Base-by-base conservation (phyloP, 2,113 vertebrate genomes). In the Oncorhynchus kisutch region DNA sequence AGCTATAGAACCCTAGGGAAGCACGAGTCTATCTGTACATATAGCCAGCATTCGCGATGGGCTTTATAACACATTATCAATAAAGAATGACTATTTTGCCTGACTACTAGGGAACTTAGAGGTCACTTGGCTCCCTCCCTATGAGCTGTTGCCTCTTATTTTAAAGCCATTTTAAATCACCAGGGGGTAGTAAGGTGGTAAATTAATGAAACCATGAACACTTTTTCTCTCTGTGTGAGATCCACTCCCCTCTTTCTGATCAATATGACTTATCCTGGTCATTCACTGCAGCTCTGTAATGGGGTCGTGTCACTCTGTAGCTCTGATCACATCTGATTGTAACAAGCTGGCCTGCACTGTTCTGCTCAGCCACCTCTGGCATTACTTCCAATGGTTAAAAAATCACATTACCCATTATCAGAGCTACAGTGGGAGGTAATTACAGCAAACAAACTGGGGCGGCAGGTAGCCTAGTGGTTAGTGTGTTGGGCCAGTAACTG, bases 191-290 rank as follows among this genome's bases (percentile, higher is more conserved):
- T 71, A 72, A 73, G 62, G 14, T 20, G 20, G 70, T 67, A 82
- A 85, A 85, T 81, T 66, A 80, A 76, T 67, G n/a, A 79, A 86
- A 86, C 81, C 12, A 88, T 87, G 73, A 84, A 76, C 66, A 45
- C 74, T 81, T 77, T 71, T 67, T 65, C 57, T 20, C 22, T 48
- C 27, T 2, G 22, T 45, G 39, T 45, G 39, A 45, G 39, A 45
- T 34, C 69, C 39, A 22, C 65, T n/a, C 59, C 49, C 65, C 68
- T 68, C 75, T 75, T 12, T 49, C 69, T 70, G 75, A 80, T 89
- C 87, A 65, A 87, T 88, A 79, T 39, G 0, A 48, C 29, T 75
- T 68, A 73, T 84, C 76, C 73, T 49, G 71, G 57, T 78, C 81
- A 82, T 85, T 87, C 83, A 85, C 84, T 73, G 66, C 75, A 2